Evolutionary conservation across 2,888 invertebrate species (phyloP).

Genomic region (Agapetus fuscipes): DNA sequence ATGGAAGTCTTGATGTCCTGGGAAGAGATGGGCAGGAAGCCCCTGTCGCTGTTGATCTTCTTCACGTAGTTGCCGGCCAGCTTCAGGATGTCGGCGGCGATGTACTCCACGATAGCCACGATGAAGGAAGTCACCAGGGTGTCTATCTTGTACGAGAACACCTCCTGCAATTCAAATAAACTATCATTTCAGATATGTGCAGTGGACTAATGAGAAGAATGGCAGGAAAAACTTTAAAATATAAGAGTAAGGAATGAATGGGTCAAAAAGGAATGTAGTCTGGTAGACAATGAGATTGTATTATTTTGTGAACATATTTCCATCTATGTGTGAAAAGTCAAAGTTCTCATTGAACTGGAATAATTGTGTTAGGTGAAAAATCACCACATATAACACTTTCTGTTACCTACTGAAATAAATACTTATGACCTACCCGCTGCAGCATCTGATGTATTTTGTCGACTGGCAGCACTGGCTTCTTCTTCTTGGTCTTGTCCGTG

Average conservation of each 20-base stretch:
- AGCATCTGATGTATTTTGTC: conserved; percentile 85
- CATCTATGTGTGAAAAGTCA: too few species aligned
- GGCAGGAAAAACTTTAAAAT: too few species aligned
- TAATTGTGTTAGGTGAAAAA: too few species aligned
- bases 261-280: too few species aligned
- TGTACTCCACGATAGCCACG: conserved; percentile 89
- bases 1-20: conserved; percentile 96
- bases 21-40: conserved; percentile 69
- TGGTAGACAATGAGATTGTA: too few species aligned
- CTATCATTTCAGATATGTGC: too few species aligned
- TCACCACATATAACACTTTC: too few species aligned
- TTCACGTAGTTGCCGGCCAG: conserved; percentile 96
- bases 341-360: too few species aligned
- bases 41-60: conserved; percentile 74
- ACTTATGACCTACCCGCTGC: conserved; percentile 65
- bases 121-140: conserved; percentile 82
- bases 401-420: too few species aligned
- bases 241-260: too few species aligned
- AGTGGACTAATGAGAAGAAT: too few species aligned
- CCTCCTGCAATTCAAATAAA: conserved; percentile 70
- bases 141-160: conserved; percentile 78
- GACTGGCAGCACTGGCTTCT: conserved; percentile 65
- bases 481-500: conserved; percentile 65
- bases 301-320: too few species aligned
- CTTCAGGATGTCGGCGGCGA: conserved; percentile 90